A percentile compares a stretch with the other conserved stretches of the same genome.
Evolutionary conservation across 1,140 invertebrate genomes (phyloP).

Genomic region (Eueides isabella): DNA sequence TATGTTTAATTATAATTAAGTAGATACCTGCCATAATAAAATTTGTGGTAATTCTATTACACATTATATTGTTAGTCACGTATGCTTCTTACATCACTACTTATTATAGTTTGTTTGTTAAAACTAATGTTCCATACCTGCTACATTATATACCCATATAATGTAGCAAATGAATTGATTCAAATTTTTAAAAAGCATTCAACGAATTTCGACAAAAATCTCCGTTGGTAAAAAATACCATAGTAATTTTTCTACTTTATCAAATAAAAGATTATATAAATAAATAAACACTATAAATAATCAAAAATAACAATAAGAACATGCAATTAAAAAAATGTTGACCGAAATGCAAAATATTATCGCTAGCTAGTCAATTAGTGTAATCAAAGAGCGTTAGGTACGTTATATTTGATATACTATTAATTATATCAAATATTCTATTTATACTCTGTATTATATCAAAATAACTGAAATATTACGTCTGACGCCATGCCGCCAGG

Average conservation of each 20-base stretch:
- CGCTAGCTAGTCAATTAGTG: neutral
- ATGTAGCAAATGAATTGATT: neutral
- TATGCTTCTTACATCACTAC: constrained; percentile 35
- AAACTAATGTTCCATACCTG: neutral
- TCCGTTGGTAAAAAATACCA: neutral
- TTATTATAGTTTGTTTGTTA: constrained; percentile 35
- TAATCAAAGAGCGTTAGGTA: neutral
- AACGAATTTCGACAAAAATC: neutral
- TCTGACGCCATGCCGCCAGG: neutral
- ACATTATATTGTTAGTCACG: constrained; percentile 31
- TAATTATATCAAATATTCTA: neutral
- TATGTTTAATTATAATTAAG: neutral
- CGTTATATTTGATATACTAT: neutral
- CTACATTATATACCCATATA: too few relatives aligned
- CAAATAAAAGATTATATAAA: neutral
- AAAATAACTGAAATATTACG: neutral
- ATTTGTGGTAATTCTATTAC: constrained; percentile 23
- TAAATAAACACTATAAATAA: neutral
- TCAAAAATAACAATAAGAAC: neutral
- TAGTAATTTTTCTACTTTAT: neutral
- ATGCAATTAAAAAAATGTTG: neutral
- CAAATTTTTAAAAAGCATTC: neutral
- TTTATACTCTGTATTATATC: neutral
- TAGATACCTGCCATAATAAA: neutral
- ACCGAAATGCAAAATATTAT: neutral